Conservation (phyloP, 2,888 invertebrate species). For the Macrophya alboannulata region DNA sequence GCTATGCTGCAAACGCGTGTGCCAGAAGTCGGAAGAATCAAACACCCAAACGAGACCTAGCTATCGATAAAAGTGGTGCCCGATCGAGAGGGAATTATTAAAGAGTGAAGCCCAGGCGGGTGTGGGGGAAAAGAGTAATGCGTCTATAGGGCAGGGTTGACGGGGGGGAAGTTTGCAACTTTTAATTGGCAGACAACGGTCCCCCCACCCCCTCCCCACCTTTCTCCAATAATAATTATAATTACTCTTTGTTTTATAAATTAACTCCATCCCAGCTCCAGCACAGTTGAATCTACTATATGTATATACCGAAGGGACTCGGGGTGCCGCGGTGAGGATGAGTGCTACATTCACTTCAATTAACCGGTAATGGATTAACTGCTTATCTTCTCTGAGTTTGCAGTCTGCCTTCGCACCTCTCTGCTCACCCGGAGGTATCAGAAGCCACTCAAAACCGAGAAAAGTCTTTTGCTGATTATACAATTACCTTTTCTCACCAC, state of each 20-base stretch:
- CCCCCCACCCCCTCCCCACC: constrained; percentile 57
- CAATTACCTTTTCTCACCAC: constrained; percentile 34
- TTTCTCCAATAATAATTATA: constrained; percentile 68
- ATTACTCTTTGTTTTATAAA: constrained; percentile 73
- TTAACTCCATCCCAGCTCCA: constrained; percentile 63
- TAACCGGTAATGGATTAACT: constrained; percentile 74
- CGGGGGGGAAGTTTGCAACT: constrained; percentile 68
- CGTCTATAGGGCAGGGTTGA: constrained; percentile 7
- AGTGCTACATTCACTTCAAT: constrained; percentile 70
- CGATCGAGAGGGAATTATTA: constrained; percentile 62
- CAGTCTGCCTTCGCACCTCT: constrained; percentile 53
- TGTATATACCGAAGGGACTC: constrained; percentile 49
- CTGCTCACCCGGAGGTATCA: constrained; percentile 42
- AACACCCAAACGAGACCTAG: constrained; percentile 61
- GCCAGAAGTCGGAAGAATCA: constrained; percentile 29
- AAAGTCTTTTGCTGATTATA: constrained; percentile 52
- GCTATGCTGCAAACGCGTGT: not conserved
- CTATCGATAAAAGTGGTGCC: constrained; percentile 63
- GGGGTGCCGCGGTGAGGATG: constrained; percentile 55
- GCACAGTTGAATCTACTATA: constrained; percentile 42
- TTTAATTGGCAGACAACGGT: constrained; percentile 70
- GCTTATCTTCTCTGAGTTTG: constrained; percentile 68
- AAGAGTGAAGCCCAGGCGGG: not conserved
- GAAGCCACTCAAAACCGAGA: constrained; percentile 45
- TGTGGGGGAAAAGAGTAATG: constrained; percentile 40